A percentile compares a stretch with the other conserved stretches of the same genome.
These are phyloP conservation scores for Nestor notabilis DNA, from an alignment of 2,113 vertebrate genomes.

Conservation along the genomic window DNA sequence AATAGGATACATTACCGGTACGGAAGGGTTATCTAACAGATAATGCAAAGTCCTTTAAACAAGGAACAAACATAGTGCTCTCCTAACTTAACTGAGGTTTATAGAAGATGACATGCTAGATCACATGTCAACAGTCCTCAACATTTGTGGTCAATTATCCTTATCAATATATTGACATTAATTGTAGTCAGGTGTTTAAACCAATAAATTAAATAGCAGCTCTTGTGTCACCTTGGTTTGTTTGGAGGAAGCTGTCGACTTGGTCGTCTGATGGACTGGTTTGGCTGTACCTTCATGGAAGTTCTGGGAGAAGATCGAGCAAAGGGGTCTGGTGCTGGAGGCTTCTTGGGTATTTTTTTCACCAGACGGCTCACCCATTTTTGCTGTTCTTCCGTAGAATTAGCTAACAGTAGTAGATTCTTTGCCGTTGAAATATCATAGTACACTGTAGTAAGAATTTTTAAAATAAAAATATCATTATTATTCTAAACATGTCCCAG, in stretches of 20 bases:
- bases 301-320: slow-evolving; percentile 93
- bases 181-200: not conserved
- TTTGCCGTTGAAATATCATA: slow-evolving; percentile 97
- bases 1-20: not conserved
- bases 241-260: slow-evolving; percentile 92
- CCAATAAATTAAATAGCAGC: not conserved
- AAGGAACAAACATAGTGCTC: not conserved
- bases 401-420: slow-evolving; percentile 93
- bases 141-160: not conserved
- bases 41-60: not conserved
- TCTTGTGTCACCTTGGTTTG: slow-evolving; percentile 91
- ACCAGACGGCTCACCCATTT: slow-evolving; percentile 97
- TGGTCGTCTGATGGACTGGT: slow-evolving; percentile 92
- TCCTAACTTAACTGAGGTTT: not conserved
- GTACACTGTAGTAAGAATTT: slow-evolving; percentile 82
- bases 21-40: not conserved
- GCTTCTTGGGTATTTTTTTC: slow-evolving; percentile 98
- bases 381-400: slow-evolving; percentile 95
- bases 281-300: slow-evolving; percentile 94
- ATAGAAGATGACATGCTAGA: not conserved
- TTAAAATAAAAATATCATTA: not conserved
- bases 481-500: not conserved
- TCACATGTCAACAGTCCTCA: not conserved
- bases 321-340: slow-evolving; percentile 88
- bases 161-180: not conserved